Percentiles rank a stretch among this genome's conserved stretches.
These are phyloP conservation scores for Mesorhabditis spiculigera DNA, from an alignment of 2,888 invertebrate species.

Conservation along the genomic window DNA sequence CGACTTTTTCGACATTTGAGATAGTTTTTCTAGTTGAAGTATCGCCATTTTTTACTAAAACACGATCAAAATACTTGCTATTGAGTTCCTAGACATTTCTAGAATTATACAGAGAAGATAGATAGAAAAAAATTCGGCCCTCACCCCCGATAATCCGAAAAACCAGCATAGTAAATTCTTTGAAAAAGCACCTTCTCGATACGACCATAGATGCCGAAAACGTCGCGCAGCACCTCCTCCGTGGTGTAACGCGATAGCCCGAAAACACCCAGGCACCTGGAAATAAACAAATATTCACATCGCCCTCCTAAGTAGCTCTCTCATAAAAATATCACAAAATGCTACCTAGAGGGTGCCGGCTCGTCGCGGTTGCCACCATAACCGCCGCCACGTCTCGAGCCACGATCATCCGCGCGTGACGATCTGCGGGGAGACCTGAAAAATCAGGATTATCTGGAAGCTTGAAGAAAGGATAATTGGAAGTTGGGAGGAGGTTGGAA, in stretches of 20 bases:
- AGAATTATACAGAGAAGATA: no score
- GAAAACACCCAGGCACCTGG: conserved; percentile 85
- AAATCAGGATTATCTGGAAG: neutral
- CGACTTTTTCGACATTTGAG: neutral
- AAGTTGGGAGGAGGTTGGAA: no score
- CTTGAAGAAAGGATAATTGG: neutral
- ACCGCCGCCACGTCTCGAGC: conserved; percentile 15
- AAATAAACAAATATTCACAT: no score
- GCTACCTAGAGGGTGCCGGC: conserved; percentile 71
- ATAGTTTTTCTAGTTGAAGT: no score
- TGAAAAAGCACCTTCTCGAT: conserved; percentile 73
- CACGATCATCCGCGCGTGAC: conserved; percentile 17
- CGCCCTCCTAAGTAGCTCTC: no score
- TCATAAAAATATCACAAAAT: no score
- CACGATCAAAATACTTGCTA: neutral
- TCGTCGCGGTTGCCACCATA: conserved; percentile 64
- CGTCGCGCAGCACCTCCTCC: conserved; percentile 83
- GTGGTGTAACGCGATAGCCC: conserved; percentile 88
- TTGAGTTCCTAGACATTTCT: neutral
- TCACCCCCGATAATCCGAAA: neutral
- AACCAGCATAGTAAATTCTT: neutral
- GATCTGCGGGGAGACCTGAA: conserved; percentile 26
- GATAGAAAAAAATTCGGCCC: neutral
- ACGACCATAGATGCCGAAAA: conserved; percentile 86
- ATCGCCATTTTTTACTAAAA: neutral